phyloP scores from a whole-genome alignment of 1,140 invertebrate species.

The Drosophila pachea region DNA sequence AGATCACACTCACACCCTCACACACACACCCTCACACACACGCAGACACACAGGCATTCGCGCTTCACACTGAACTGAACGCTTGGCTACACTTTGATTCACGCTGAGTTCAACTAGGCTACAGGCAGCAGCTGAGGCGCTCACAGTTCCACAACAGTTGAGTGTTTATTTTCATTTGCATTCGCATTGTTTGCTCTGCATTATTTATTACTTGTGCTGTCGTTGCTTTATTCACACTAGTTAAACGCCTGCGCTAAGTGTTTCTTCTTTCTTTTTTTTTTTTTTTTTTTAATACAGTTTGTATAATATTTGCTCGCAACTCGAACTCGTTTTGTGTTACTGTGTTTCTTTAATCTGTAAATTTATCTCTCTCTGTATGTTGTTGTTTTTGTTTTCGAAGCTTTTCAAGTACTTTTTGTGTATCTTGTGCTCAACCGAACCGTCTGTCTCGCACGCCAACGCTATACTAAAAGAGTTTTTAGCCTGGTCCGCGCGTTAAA shows the following conservation, averaged over 20 bases:
- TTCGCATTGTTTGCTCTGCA: constrained; percentile 28
- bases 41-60: constrained; percentile 10
- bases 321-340: constrained; percentile 43
- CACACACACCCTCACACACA: too few relatives aligned
- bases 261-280: constrained; percentile 22
- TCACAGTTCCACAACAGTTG: constrained; percentile 31
- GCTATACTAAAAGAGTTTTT: constrained; percentile 76
- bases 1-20: not conserved
- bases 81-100: constrained; percentile 65
- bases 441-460: constrained; percentile 72
- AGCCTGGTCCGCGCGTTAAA: constrained; percentile 65
- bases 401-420: constrained; percentile 48
- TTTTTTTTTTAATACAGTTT: constrained; percentile 14
- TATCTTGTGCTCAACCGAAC: constrained; percentile 63
- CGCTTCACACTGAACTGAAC: constrained; percentile 68
- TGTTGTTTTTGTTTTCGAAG: constrained; percentile 31
- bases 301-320: constrained; percentile 36
- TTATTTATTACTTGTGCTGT: constrained; percentile 55
- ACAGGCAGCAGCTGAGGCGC: constrained; percentile 34
- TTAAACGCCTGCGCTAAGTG: constrained; percentile 47
- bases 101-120: constrained; percentile 32
- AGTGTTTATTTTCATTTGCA: constrained; percentile 32
- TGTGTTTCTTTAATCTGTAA: not conserved
- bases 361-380: not conserved
- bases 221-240: constrained; percentile 32